A percentile compares a stretch with the other conserved stretches of the same genome.
These are phyloP conservation scores for Balaenoptera acutorostrata DNA, from an alignment of 2,113 vertebrate species.

Conservation along the genomic window DNA sequence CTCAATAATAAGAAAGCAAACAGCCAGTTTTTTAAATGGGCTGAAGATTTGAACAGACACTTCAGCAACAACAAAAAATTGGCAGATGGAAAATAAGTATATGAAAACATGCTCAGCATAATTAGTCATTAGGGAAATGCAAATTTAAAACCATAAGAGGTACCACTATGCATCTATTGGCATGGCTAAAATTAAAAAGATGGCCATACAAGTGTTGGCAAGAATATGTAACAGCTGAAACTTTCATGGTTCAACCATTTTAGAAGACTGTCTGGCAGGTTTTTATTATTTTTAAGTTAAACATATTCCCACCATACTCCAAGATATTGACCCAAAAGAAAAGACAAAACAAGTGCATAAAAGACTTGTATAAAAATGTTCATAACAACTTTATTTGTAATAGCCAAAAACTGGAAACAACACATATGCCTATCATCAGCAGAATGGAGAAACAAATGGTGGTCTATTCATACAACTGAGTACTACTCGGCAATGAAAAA, in stretches of 20 bases:
- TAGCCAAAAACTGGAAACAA: not conserved
- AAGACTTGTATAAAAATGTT: not conserved
- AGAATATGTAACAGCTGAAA: not conserved
- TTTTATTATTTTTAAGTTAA: not conserved
- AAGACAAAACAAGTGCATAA: not conserved
- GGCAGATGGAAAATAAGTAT: not conserved
- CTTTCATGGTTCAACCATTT: not conserved
- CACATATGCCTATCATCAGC: not conserved
- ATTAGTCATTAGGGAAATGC: constrained; percentile 1
- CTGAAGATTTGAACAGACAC: not conserved
- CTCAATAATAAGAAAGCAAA: not conserved
- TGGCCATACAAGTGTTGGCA: not conserved
- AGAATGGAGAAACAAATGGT: not conserved
- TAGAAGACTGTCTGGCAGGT: not conserved
- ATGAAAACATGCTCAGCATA: not conserved
- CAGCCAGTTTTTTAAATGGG: not conserved
- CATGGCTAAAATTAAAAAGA: not conserved
- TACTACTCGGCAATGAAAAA: not conserved
- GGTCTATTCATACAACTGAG: not conserved
- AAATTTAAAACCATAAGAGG: not conserved
- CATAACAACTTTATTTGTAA: not conserved
- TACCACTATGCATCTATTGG: not conserved
- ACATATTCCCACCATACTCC: not conserved
- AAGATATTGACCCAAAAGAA: not conserved
- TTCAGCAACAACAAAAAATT: not conserved